A percentile compares a stretch with the other conserved stretches of the same genome.
Evolutionary conservation across 2,888 invertebrate species (phyloP).

Genomic region (Lithodes maja): DNA sequence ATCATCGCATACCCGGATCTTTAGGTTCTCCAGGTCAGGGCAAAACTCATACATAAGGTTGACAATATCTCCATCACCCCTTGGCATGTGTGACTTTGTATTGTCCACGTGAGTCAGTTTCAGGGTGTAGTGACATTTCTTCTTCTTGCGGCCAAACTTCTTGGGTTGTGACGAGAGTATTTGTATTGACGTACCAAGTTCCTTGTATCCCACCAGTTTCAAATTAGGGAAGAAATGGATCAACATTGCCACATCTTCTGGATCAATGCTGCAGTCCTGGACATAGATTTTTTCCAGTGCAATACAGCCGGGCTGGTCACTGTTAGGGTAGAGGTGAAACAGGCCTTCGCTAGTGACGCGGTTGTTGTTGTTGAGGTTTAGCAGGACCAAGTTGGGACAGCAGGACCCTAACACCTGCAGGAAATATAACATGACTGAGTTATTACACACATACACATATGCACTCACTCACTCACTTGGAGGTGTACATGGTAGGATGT

Average conservation of each 20-base stretch:
- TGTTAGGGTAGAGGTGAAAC: constrained; percentile 40
- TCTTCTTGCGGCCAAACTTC: constrained; percentile 19
- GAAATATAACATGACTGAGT: background rate
- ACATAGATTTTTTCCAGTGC: constrained; percentile 51
- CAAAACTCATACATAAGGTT: constrained; percentile 44
- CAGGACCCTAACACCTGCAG: constrained; percentile 20
- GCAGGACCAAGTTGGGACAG: constrained; percentile 43
- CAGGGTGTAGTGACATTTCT: constrained; percentile 6
- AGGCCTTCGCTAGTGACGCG: constrained; percentile 49
- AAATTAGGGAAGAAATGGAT: constrained; percentile 48
- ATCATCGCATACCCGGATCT: constrained; percentile 55
- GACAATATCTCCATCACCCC: constrained; percentile 55
- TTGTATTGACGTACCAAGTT: constrained; percentile 49
- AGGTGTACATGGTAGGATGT: too few species aligned
- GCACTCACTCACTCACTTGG: too few species aligned
- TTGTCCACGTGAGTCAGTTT: constrained; percentile 55
- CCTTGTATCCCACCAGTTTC: constrained; percentile 47
- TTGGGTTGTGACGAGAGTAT: constrained; percentile 44
- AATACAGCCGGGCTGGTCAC: constrained; percentile 37
- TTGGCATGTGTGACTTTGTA: constrained; percentile 41
- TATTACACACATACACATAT: too few species aligned
- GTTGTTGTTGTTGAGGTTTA: constrained; percentile 55
- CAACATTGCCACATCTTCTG: constrained; percentile 59
- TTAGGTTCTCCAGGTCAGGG: constrained; percentile 46
- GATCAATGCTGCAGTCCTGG: constrained; percentile 50